Evolutionary conservation across 2,797 vertebrate genomes (phyloP).

Genomic region (Cynopterus sphinx): DNA sequence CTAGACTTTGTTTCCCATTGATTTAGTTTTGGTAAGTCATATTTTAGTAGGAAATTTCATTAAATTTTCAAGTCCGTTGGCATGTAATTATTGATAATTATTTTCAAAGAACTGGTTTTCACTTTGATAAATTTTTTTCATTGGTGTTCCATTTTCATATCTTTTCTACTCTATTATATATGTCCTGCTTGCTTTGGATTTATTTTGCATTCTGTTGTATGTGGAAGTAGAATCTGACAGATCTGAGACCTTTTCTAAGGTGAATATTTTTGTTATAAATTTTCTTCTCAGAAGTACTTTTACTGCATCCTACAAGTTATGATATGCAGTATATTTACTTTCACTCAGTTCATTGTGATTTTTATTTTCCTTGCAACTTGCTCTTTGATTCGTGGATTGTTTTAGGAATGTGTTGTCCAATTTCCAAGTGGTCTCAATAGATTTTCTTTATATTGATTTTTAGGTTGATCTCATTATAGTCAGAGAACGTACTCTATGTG

Average conservation of each 20-base stretch:
- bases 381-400: not conserved
- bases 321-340: not conserved
- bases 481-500: not conserved
- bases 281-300: not conserved
- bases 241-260: not conserved
- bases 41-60: not conserved
- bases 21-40: not conserved
- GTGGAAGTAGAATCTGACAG: not conserved
- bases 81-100: not conserved
- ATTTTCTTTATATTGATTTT: slow-evolving; percentile 15
- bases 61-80: not conserved
- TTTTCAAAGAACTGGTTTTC: not conserved
- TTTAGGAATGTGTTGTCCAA: not conserved
- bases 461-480: not conserved
- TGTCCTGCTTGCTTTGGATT: not conserved
- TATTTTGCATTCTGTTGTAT: not conserved
- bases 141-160: not conserved
- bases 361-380: not conserved
- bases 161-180: not conserved
- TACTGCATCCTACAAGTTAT: not conserved
- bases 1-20: not conserved
- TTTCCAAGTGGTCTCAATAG: not conserved
- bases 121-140: not conserved
- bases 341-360: not conserved
- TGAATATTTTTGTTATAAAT: not conserved